Percentiles rank a stretch among this genome's conserved stretches.
Evolutionary conservation across 2,797 vertebrate species (phyloP).

Genomic region (Trichosurus vulpecula): DNA sequence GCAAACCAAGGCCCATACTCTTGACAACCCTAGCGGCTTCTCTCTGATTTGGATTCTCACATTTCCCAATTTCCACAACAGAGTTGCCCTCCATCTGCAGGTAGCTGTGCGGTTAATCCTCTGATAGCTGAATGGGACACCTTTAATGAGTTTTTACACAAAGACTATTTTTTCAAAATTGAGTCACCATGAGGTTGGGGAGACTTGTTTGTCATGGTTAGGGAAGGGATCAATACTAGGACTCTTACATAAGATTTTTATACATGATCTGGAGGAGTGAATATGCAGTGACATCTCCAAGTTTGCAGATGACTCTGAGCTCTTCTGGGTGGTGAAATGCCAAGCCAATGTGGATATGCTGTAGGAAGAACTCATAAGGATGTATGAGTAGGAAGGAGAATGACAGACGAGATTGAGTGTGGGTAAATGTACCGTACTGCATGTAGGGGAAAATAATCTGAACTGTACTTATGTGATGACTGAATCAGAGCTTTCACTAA

Average conservation of each 20-base stretch:
- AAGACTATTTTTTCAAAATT: not conserved
- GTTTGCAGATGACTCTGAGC: not conserved
- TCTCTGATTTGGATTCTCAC: not conserved
- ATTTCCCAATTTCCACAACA: not conserved
- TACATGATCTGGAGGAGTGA: not conserved
- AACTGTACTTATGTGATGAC: constrained; percentile 65
- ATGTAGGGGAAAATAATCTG: constrained; percentile 65
- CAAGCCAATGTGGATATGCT: constrained; percentile 14
- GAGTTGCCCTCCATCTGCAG: not conserved
- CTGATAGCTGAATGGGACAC: not conserved
- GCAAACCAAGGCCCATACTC: not conserved
- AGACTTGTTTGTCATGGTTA: not conserved
- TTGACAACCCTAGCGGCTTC: not conserved
- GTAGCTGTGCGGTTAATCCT: not conserved
- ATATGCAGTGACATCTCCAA: not conserved
- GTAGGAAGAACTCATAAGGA: constrained; percentile 69
- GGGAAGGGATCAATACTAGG: not conserved
- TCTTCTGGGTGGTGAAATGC: not conserved
- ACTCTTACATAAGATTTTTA: not conserved
- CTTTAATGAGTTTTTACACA: not conserved
- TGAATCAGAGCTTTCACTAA: constrained; percentile 58
- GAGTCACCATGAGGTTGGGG: not conserved
- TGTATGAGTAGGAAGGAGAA: constrained; percentile 77
- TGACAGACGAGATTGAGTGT: constrained; percentile 74
- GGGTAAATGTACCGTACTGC: constrained; percentile 74